These are phyloP conservation scores for Tetragnatha versicolor DNA, from an alignment of 1,140 invertebrate genomes.

Conservation along the genomic window DNA sequence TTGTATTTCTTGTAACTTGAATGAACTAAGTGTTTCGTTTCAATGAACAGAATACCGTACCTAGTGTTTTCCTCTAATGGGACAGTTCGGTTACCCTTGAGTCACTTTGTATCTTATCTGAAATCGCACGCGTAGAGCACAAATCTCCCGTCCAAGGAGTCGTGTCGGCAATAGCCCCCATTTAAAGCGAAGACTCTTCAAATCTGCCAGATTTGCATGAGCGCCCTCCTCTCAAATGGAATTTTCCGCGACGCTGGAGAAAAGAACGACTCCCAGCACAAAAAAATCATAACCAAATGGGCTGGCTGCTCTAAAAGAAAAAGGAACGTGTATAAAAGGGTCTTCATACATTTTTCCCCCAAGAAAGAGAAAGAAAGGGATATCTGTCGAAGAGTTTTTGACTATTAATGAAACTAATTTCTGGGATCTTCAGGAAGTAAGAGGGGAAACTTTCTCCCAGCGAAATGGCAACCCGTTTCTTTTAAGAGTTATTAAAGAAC, in stretches of 20 bases:
- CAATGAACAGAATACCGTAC: too few relatives aligned
- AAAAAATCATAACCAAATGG: conserved; percentile 11
- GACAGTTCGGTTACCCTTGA: too few relatives aligned
- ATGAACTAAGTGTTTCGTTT: too few relatives aligned
- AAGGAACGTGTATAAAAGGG: too few relatives aligned
- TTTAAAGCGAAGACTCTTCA: not conserved
- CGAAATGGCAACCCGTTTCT: conserved; percentile 35
- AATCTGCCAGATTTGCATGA: conserved; percentile 19
- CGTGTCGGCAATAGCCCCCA: too few relatives aligned
- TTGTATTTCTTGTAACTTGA: too few relatives aligned
- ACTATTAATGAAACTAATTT: conserved; percentile 53
- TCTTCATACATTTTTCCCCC: too few relatives aligned
- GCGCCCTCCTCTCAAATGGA: conserved; percentile 23
- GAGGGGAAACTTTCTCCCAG: conserved; percentile 16
- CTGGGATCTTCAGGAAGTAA: conserved; percentile 7
- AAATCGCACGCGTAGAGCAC: too few relatives aligned
- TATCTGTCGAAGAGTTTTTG: conserved; percentile 45
- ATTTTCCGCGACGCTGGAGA: conserved; percentile 20
- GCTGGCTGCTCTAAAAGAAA: not conserved
- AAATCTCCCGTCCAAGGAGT: too few relatives aligned
- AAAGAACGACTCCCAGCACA: too few relatives aligned
- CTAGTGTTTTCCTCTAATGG: too few relatives aligned
- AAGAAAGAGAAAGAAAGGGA: not conserved
- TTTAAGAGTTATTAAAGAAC: conserved; percentile 53
- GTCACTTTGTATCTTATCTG: too few relatives aligned